phyloP scores from a whole-genome alignment of 2,888 invertebrate genomes.

The Melieria omissa region DNA sequence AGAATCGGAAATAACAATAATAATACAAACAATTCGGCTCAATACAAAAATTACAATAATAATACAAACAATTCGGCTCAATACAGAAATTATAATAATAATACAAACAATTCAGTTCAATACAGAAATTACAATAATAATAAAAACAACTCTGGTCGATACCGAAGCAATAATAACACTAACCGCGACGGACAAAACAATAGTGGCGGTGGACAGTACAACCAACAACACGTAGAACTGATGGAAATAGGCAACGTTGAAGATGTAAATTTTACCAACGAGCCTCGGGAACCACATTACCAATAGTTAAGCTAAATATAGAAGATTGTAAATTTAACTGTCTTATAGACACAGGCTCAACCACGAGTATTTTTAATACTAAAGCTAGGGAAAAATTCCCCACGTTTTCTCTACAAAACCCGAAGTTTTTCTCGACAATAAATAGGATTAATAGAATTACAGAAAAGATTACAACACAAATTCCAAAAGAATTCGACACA shows the following conservation, averaged over 20 bases:
- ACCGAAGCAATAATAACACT: no score
- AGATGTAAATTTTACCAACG: constrained; percentile 10
- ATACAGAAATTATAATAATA: no score
- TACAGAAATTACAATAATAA: no score
- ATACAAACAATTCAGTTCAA: no score
- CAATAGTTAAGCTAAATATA: constrained; percentile 33
- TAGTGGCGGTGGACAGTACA: no score
- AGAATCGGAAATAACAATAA: no score
- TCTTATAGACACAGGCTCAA: constrained; percentile 29
- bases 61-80: no score
- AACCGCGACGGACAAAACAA: no score
- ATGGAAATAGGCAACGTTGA: not conserved
- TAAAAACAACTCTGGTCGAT: no score
- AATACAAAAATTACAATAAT: no score
- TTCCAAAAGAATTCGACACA: constrained; percentile 34
- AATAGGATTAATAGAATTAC: constrained; percentile 30
- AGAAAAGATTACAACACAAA: constrained; percentile 27
- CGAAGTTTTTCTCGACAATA: constrained; percentile 29
- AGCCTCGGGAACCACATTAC: constrained; percentile 21
- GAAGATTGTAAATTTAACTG: constrained; percentile 28
- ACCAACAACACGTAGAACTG: no score
- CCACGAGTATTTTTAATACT: constrained; percentile 30
- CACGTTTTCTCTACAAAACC: constrained; percentile 21
- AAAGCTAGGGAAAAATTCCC: constrained; percentile 15
- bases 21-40: no score